phyloP scores from a whole-genome alignment of 1,140 invertebrate species.

The Heliconius melpomene region DNA sequence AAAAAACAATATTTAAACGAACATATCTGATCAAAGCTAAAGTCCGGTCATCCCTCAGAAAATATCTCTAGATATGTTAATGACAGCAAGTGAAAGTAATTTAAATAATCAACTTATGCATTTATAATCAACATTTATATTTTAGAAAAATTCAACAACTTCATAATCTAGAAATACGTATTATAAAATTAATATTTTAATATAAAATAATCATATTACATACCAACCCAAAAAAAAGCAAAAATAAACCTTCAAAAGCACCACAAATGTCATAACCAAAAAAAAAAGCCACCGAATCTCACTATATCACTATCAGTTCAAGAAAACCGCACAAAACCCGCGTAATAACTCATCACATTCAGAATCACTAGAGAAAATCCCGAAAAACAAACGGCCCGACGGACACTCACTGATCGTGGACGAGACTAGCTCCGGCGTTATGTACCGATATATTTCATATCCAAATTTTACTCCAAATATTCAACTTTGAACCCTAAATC shows the following conservation, averaged over 20 bases:
- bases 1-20: no score
- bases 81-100: no score
- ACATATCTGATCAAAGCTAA: no score
- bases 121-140: no score
- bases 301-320: slow-evolving; percentile 1
- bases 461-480: slow-evolving; percentile 1
- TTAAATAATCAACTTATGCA: no score
- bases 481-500: neutral
- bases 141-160: no score
- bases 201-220: neutral
- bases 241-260: neutral
- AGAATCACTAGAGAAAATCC: slow-evolving; percentile 20
- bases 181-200: neutral
- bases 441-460: slow-evolving; percentile 31
- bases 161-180: no score
- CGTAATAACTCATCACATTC: neutral
- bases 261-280: neutral
- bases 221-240: neutral
- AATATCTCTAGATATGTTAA: no score
- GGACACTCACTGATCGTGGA: slow-evolving; percentile 35
- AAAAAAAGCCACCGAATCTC: neutral
- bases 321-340: neutral
- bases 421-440: slow-evolving; percentile 33
- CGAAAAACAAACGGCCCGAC: slow-evolving; percentile 27
- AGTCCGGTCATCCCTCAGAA: no score